Conservation (phyloP, 2,113 vertebrate species). For the Lutjanus erythropterus region DNA sequence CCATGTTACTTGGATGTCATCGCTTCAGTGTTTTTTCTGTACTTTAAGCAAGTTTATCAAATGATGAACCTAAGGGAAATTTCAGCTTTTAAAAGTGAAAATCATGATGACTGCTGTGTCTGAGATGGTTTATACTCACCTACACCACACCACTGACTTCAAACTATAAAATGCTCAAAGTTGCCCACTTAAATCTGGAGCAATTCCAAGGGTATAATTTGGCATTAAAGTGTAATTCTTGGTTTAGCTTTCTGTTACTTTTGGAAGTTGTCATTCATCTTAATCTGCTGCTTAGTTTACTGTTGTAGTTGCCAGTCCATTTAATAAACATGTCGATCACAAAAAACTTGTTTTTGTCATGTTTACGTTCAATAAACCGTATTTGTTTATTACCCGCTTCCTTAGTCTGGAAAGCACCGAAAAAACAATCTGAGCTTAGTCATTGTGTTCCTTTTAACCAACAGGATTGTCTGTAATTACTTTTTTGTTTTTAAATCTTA, state of each 20-base stretch:
- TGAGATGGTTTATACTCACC: conserved; percentile 19
- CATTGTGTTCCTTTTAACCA: background rate
- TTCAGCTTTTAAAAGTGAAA: conserved; percentile 17
- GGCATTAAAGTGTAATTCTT: conserved; percentile 59
- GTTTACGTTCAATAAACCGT: background rate
- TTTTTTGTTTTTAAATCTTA: background rate
- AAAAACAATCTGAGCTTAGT: background rate
- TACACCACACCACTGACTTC: conserved; percentile 16
- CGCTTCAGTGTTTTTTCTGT: conserved; percentile 55
- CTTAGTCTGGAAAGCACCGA: background rate
- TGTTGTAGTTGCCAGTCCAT: conserved; percentile 79
- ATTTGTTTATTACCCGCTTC: background rate
- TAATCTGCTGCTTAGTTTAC: conserved; percentile 77
- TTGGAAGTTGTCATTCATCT: conserved; percentile 67
- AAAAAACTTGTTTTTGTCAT: conserved; percentile 47
- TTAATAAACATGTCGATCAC: conserved; percentile 82
- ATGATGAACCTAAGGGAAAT: conserved; percentile 24
- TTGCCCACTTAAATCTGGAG: conserved; percentile 33
- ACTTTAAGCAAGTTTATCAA: conserved; percentile 47
- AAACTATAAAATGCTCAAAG: conserved; percentile 21
- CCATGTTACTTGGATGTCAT: conserved; percentile 55
- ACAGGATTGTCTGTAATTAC: background rate
- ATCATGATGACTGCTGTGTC: conserved; percentile 26
- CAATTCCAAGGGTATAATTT: conserved; percentile 52
- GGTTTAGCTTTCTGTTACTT: conserved; percentile 69